Evolutionary conservation across 2,888 invertebrate species (phyloP).

Genomic region (Coelinius sp.): DNA sequence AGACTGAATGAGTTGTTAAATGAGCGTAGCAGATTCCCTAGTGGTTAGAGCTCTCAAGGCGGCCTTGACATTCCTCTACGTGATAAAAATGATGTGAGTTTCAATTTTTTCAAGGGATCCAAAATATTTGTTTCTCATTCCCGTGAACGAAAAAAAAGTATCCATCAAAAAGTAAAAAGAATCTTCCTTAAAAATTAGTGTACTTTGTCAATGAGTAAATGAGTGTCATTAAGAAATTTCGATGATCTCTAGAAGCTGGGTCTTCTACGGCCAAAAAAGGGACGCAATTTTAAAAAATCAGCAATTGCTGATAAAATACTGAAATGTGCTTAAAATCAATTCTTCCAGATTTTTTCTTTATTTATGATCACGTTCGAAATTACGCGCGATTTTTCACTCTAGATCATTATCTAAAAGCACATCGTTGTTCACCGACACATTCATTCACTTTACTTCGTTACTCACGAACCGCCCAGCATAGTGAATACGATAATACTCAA

Average conservation of each 20-base stretch:
- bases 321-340: too few species aligned
- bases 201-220: not conserved
- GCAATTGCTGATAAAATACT: too few species aligned
- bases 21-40: not conserved
- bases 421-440: not conserved
- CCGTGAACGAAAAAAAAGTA: too few species aligned
- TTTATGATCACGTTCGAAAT: not conserved
- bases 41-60: conserved; percentile 16
- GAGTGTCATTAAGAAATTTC: not conserved
- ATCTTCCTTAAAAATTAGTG: too few species aligned
- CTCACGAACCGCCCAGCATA: not conserved
- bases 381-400: not conserved
- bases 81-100: not conserved
- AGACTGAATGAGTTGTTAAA: not conserved
- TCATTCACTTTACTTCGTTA: not conserved
- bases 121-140: not conserved
- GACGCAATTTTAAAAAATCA: too few species aligned
- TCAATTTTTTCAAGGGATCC: not conserved
- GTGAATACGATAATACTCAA: conserved; percentile 20
- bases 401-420: not conserved
- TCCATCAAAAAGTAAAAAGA: too few species aligned
- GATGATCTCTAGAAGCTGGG: not conserved
- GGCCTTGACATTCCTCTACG: conserved; percentile 33
- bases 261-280: too few species aligned
- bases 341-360: not conserved